Percentiles rank a stretch among this genome's conserved stretches.
Evolutionary conservation across 1,140 invertebrate genomes (phyloP).

Genomic region (Formica exsecta): DNA sequence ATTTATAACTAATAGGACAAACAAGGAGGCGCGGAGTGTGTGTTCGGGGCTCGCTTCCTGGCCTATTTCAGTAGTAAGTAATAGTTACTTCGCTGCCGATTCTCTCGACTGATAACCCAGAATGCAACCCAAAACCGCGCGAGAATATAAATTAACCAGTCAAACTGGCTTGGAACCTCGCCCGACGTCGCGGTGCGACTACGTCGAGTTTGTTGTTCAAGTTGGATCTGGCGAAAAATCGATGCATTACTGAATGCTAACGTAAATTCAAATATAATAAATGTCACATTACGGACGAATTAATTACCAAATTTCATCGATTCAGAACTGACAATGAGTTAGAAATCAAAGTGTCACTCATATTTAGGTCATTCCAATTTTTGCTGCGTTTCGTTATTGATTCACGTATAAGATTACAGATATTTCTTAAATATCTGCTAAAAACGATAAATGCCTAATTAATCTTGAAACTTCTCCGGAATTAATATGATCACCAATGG

Average conservation of each 20-base stretch:
- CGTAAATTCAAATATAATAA: neutral
- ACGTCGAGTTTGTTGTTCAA: slow-evolving; percentile 41
- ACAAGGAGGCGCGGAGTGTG: slow-evolving; percentile 4
- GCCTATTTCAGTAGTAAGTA: slow-evolving; percentile 60
- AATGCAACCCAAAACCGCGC: slow-evolving; percentile 48
- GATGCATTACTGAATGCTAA: slow-evolving; percentile 12
- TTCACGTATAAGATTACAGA: neutral
- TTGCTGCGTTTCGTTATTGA: neutral
- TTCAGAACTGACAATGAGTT: neutral
- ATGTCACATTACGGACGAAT: neutral
- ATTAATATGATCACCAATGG: slow-evolving; percentile 19
- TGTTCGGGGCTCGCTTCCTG: slow-evolving; percentile 38
- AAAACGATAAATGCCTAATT: neutral
- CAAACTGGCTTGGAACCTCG: slow-evolving; percentile 47
- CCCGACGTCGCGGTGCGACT: slow-evolving; percentile 33
- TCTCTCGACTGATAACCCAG: slow-evolving; percentile 51
- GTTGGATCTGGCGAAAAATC: slow-evolving; percentile 43
- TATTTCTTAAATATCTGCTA: neutral
- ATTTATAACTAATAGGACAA: slow-evolving; percentile 58
- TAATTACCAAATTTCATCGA: neutral
- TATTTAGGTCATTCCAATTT: neutral
- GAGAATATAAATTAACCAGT: slow-evolving; percentile 60
- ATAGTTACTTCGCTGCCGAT: slow-evolving; percentile 42
- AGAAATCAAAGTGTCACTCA: neutral
- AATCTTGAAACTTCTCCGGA: neutral